phyloP scores from a whole-genome alignment of 2,113 vertebrate genomes.

The Aptenodytes forsteri region DNA sequence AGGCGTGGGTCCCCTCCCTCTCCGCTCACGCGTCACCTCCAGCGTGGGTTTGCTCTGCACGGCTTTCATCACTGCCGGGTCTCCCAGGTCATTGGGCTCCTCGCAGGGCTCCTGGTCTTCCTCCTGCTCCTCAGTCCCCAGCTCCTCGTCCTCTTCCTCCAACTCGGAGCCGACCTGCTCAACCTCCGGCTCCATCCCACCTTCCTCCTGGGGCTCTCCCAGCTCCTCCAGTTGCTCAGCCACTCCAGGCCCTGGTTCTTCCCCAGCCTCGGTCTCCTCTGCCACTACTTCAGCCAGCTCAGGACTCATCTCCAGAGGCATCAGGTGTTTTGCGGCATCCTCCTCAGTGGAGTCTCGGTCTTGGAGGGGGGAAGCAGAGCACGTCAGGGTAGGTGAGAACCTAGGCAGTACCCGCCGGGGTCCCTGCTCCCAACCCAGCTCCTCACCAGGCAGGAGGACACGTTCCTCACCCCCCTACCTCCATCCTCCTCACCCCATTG shows the following conservation, averaged over 20 bases:
- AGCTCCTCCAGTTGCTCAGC: background rate
- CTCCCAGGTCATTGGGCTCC: conserved; percentile 72
- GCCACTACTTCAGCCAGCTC: background rate
- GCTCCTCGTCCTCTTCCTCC: conserved; percentile 14
- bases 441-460: background rate
- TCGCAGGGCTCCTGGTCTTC: conserved; percentile 32
- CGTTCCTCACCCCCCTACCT: background rate
- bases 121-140: background rate
- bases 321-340: background rate
- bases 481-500: rapidly evolving
- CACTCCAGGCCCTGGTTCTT: background rate
- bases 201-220: background rate
- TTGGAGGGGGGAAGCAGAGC: background rate
- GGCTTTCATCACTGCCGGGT: conserved; percentile 85
- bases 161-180: background rate
- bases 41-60: conserved; percentile 78
- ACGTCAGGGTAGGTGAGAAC: background rate
- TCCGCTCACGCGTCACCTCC: conserved; percentile 68
- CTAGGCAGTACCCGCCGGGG: background rate
- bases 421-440: background rate
- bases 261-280: background rate
- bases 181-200: background rate
- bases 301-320: background rate
- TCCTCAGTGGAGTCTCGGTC: conserved; percentile 20
- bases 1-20: background rate